Conservation (phyloP, 2,113 vertebrate genomes). For the Solea senegalensis region DNA sequence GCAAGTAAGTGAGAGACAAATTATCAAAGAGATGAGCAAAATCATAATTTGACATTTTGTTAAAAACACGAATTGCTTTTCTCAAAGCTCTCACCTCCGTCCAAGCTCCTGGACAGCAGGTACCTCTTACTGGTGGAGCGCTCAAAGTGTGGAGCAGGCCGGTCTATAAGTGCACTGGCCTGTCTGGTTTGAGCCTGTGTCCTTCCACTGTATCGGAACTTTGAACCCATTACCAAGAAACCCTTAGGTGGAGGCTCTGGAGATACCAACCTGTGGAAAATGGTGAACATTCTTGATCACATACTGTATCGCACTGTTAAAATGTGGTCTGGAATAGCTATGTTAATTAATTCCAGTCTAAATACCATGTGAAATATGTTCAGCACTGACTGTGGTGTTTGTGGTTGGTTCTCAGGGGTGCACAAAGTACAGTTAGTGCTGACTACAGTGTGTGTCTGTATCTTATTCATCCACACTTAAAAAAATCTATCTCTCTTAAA, state of each 20-base stretch:
- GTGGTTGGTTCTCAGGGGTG: too few species aligned
- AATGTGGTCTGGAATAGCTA: too few species aligned
- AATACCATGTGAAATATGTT: too few species aligned
- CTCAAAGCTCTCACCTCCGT: conserved; percentile 86
- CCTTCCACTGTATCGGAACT: conserved; percentile 97
- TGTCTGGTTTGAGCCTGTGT: conserved; percentile 96
- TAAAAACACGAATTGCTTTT: background rate
- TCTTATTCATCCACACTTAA: too few species aligned
- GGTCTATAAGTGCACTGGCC: conserved; percentile 95
- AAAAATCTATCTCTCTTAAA: too few species aligned
- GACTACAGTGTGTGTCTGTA: too few species aligned
- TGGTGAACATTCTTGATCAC: background rate
- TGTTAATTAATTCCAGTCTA: too few species aligned
- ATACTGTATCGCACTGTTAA: too few species aligned
- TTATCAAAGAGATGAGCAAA: background rate
- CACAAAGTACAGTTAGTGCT: too few species aligned
- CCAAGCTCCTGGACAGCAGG: conserved; percentile 95
- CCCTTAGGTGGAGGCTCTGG: conserved; percentile 97
- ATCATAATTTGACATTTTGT: background rate
- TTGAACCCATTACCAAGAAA: conserved; percentile 98
- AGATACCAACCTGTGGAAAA: conserved; percentile 87
- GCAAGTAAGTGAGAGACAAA: conserved; percentile 43
- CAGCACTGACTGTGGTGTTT: too few species aligned
- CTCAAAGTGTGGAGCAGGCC: conserved; percentile 95
- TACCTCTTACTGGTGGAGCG: conserved; percentile 96